A percentile compares a stretch with the other conserved stretches of the same genome.
phyloP scores from a whole-genome alignment of 2,888 invertebrate genomes.

The Polydrusus tereticollis region DNA sequence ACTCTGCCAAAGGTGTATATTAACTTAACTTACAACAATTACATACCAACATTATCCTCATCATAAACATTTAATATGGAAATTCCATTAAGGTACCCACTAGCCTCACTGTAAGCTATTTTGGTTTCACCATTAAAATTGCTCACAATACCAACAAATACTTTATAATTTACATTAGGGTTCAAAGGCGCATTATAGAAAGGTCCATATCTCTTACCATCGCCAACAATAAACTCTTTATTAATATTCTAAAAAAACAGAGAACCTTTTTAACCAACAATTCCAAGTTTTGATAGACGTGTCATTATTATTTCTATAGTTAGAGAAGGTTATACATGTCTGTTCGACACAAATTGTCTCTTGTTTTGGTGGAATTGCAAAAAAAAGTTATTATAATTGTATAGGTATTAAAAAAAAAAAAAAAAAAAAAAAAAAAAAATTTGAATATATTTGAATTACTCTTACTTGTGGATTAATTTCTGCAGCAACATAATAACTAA shows the following conservation, averaged over 20 bases:
- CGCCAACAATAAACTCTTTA: constrained; percentile 82
- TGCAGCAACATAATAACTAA: constrained; percentile 87
- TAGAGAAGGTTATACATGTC: too few relatives aligned
- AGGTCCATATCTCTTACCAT: constrained; percentile 78
- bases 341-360: too few relatives aligned
- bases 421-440: background rate
- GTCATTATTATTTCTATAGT: too few relatives aligned
- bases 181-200: constrained; percentile 83
- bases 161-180: constrained; percentile 73
- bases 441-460: background rate
- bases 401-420: too few relatives aligned
- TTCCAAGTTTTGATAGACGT: too few relatives aligned
- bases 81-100: constrained; percentile 64
- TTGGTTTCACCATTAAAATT: constrained; percentile 75
- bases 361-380: too few relatives aligned
- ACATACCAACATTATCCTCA: constrained; percentile 41
- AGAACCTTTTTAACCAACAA: too few relatives aligned
- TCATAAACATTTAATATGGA: constrained; percentile 70
- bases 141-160: constrained; percentile 81
- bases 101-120: constrained; percentile 71
- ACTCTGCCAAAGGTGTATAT: too few relatives aligned
- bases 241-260: constrained; percentile 69
- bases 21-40: too few relatives aligned
- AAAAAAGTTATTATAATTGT: too few relatives aligned
- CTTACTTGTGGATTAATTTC: constrained; percentile 77